phyloP scores from a whole-genome alignment of 2,113 vertebrate genomes.

The Loxodonta africana region DNA sequence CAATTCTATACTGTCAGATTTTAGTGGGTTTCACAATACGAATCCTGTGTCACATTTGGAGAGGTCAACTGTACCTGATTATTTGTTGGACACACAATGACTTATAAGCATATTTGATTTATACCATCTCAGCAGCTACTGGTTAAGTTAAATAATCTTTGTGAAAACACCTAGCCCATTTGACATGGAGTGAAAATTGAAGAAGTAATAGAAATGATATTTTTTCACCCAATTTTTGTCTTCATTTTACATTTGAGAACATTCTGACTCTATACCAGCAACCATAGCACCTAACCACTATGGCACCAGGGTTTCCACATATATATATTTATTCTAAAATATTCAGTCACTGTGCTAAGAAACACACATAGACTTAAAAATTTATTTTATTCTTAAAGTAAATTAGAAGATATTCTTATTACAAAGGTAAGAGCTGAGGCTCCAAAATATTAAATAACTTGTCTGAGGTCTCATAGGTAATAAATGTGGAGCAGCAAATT shows the following conservation, averaged over 20 bases:
- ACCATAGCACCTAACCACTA: too few species aligned
- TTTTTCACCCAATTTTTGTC: neutral
- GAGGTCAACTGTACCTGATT: neutral
- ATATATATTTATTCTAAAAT: neutral
- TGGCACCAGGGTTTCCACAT: too few species aligned
- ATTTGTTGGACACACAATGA: neutral
- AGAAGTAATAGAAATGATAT: neutral
- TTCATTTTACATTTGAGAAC: neutral
- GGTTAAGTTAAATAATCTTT: neutral
- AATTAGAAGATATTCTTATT: neutral
- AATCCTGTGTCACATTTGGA: neutral
- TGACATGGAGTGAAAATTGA: neutral
- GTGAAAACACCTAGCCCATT: neutral
- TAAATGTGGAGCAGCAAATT: neutral
- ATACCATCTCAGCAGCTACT: too few species aligned
- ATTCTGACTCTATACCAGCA: neutral
- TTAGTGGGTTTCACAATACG: neutral
- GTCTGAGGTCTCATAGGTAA: neutral
- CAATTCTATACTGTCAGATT: neutral
- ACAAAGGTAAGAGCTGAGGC: neutral
- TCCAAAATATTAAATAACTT: neutral
- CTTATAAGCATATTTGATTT: neutral
- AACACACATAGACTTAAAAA: neutral
- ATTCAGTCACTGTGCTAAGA: neutral
- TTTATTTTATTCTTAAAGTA: constrained; percentile 35